Percentiles rank a stretch among this genome's conserved stretches.
phyloP scores from a whole-genome alignment of 2,797 vertebrate species.

The Rhinogobio ventralis region DNA sequence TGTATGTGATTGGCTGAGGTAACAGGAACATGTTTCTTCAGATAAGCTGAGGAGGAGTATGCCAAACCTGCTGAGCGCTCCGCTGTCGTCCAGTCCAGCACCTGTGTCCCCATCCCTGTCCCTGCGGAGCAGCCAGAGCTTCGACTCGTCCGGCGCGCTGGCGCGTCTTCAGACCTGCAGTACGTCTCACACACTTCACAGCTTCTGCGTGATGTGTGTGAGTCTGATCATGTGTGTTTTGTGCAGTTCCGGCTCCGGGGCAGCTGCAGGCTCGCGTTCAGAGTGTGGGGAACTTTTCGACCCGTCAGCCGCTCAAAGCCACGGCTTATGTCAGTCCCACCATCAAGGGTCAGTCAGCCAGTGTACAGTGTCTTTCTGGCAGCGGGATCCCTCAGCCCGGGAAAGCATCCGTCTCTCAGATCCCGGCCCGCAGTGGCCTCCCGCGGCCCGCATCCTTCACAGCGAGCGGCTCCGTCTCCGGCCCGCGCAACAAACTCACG shows the following conservation, averaged over 20 bases:
- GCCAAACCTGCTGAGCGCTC: constrained; percentile 75
- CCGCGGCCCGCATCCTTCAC: constrained; percentile 86
- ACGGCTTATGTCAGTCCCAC: constrained; percentile 94
- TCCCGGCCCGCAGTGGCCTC: constrained; percentile 82
- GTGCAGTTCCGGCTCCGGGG: constrained; percentile 84
- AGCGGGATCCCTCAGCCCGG: constrained; percentile 76
- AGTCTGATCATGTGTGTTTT: not conserved
- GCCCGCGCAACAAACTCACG: constrained; percentile 86
- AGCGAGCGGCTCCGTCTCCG: constrained; percentile 72
- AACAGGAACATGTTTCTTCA: constrained; percentile 61
- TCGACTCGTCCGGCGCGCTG: constrained; percentile 87
- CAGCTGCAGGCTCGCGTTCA: constrained; percentile 89
- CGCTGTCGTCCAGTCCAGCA: constrained; percentile 72
- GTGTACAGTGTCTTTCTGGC: constrained; percentile 57
- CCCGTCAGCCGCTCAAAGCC: constrained; percentile 87
- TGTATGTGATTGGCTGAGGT: not conserved
- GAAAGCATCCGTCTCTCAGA: constrained; percentile 75
- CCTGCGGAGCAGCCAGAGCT: constrained; percentile 92
- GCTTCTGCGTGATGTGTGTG: not conserved
- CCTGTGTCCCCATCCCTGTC: constrained; percentile 74
- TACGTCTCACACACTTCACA: constrained; percentile 69
- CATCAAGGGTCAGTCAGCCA: constrained; percentile 77
- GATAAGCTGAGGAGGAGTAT: constrained; percentile 89
- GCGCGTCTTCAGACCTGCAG: constrained; percentile 86
- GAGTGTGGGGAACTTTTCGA: constrained; percentile 87